A percentile compares a stretch with the other conserved stretches of the same genome.
Conservation (phyloP, 2,113 vertebrate genomes). For the Peromyscus californicus region DNA sequence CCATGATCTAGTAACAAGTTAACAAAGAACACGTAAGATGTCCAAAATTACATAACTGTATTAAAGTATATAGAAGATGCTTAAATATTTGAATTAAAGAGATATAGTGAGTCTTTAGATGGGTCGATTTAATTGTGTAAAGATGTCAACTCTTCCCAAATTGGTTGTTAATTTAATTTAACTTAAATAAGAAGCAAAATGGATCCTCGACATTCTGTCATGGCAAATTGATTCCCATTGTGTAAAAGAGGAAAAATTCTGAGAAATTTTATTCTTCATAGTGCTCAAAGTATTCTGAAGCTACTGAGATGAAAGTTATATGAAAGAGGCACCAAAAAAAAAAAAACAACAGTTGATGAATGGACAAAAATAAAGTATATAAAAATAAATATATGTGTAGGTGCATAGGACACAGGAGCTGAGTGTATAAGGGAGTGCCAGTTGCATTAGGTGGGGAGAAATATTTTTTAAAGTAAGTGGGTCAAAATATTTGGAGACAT, state of each 20-base stretch:
- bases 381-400: not conserved
- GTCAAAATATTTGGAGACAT: not conserved
- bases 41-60: not conserved
- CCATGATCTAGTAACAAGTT: slow-evolving; percentile 17
- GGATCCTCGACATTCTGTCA: not conserved
- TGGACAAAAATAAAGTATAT: not conserved
- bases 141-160: slow-evolving; percentile 34
- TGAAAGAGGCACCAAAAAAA: not conserved
- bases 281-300: not conserved
- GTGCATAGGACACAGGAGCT: not conserved
- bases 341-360: not conserved
- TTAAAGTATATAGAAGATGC: not conserved
- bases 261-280: slow-evolving; percentile 23
- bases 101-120: not conserved
- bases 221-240: slow-evolving; percentile 31
- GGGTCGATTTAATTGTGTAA: slow-evolving; percentile 13
- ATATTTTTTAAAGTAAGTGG: not conserved
- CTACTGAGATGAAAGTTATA: not conserved
- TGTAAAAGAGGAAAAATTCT: not conserved
- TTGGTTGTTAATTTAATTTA: not conserved
- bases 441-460: not conserved
- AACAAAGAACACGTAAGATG: not conserved
- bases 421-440: not conserved
- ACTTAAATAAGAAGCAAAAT: not conserved
- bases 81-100: slow-evolving; percentile 36